These are phyloP conservation scores for Brevipalpus yothersi DNA, from an alignment of 1,140 invertebrate genomes.

Conservation along the genomic window DNA sequence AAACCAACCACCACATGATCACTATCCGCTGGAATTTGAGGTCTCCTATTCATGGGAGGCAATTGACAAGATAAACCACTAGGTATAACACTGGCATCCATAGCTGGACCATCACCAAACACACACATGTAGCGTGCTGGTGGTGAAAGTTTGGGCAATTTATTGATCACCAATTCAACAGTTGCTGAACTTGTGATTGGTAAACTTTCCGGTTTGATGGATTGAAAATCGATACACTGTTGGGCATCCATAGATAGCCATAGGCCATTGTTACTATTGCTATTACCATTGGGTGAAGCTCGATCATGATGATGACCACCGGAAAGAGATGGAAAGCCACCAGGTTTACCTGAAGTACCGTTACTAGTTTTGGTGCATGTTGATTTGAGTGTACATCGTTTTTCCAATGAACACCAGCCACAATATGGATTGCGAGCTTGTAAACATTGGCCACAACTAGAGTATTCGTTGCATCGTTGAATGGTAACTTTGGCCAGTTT, in stretches of 20 bases:
- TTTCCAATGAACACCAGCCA: constrained; percentile 91
- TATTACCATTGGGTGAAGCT: not conserved
- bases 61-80: constrained; percentile 57
- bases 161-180: constrained; percentile 62
- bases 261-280: constrained; percentile 20
- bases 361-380: too few relatives aligned
- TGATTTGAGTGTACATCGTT: constrained; percentile 29
- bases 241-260: constrained; percentile 81
- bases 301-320: not conserved
- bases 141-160: constrained; percentile 55
- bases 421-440: constrained; percentile 86
- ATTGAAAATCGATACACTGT: constrained; percentile 85
- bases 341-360: too few relatives aligned
- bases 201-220: constrained; percentile 63
- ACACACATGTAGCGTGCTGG: constrained; percentile 84
- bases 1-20: constrained; percentile 75
- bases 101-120: constrained; percentile 49
- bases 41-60: constrained; percentile 45
- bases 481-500: constrained; percentile 24
- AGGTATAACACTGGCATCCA: constrained; percentile 52
- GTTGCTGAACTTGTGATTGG: constrained; percentile 57
- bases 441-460: constrained; percentile 39
- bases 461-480: constrained; percentile 6
- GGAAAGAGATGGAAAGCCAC: not conserved
- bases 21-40: constrained; percentile 44